Base-by-base conservation (phyloP, 2,113 vertebrate genomes). In the Mixornis gularis region DNA sequence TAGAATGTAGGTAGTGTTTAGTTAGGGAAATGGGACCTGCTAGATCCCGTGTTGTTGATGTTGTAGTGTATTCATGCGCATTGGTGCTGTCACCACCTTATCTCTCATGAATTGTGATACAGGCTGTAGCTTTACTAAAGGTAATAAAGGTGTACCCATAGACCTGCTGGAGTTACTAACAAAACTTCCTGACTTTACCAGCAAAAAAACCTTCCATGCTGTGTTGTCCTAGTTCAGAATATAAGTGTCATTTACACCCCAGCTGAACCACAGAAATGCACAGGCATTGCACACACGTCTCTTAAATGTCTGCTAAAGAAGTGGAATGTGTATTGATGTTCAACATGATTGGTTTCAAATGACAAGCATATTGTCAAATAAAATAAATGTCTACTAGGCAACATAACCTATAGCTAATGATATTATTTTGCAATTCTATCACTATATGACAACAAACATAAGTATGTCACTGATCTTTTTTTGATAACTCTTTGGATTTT, bases 261-360 rank as follows among this genome's bases (percentile, higher is more conserved):
- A 92, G 49, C 27, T 78, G 59, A 96, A 87, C 32, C 74, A 93
- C 18, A 44, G 40, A 79, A 79, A 64, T 21, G 44, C 27, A 32
- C 49, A 60, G 18, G 22, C 58, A 79, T 91, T 70, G 78, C 48
- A 83, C 29, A 41, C 20, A 44, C 26, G 24, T 0, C 55, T 84
- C 63, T 81, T 64, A 91, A 43, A 36, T 83, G 85, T 41, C 72
- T 91, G 13, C 48, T 53, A 29, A 92, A 56, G 72, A 94, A 88
- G 59, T 86, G 38, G 30, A 90, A 90, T 85, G 73, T 43, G 14
- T 95, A 94, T 93, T 95, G 85, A 82, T 26, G 74, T 96, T 90
- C 49, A 56, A 44, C 72, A 30, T 77, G 87, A 93, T 68, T 93
- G 48, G 60, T 96, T 97, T 95, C 68, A 63, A 93, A 80, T 38